Base-by-base conservation (phyloP, 2,113 vertebrate genomes). In the Bos indicus region DNA sequence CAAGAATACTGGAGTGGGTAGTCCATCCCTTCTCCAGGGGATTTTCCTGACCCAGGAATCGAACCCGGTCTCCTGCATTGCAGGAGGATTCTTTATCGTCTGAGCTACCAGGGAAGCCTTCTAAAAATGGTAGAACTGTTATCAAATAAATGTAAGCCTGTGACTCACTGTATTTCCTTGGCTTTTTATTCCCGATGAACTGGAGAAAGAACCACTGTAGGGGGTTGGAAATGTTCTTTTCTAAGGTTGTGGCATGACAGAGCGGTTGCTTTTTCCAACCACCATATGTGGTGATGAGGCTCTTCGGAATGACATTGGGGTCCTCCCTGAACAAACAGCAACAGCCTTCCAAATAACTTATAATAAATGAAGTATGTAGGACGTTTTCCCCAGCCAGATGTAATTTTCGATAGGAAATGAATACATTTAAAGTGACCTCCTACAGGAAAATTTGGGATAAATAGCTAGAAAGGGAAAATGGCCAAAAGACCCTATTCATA, bases 321-420 rank as follows among this genome's bases (percentile, higher is more conserved):
- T 95, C 51, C 95, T 92, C 56, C 81, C 51, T 52, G 94, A 98
- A 92, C 77, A 97, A 94, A 91, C 71, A 96, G 88, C 60, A 86
- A 91, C 40, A 83, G 81, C 82, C 48, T 98, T 97, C 92, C 94
- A 98, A 97, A 95, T 93, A 97, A 90, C 71, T 81, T 97, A 97
- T 86, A 97, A 96, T 98, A 97, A 93, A 97, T 97, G 88, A 96
- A 95, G 33, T 83, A 95, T 97, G 97, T 88, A 95, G 96, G 96
- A 94, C 12, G 15, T 94, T 93, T 91, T 23, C 67, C 33, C 30
- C 19, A 48, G 51, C 93, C 92, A 98, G 90, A 96, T 97, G 94
- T 67, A 62, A 59, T 83, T 57, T 92, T 94, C 56, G 88, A 17
- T 54, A 86, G 81, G 52, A 71, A 30, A 85, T 52, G 62, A 95